These are phyloP conservation scores for Syngnathoides biaculeatus DNA, from an alignment of 2,113 vertebrate genomes.

Conservation along the genomic window DNA sequence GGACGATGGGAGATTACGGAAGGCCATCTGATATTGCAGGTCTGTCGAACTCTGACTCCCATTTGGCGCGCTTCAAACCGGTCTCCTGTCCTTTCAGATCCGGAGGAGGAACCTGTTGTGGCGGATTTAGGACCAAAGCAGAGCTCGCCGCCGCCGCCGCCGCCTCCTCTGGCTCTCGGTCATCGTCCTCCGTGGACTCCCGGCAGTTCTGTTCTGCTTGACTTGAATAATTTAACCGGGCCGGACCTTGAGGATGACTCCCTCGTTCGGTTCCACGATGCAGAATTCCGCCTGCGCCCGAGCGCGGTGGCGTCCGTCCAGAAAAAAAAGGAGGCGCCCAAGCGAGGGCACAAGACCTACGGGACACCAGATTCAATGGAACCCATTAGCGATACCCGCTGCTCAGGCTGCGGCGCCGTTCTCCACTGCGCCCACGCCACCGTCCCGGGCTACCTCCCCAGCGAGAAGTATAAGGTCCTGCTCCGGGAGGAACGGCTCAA, in stretches of 20 bases:
- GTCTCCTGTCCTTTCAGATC: slow-evolving; percentile 22
- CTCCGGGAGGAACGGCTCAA: slow-evolving; percentile 34
- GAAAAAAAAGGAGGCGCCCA: slow-evolving; percentile 10
- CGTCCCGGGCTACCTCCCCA: slow-evolving; percentile 80
- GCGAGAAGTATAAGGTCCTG: slow-evolving; percentile 74
- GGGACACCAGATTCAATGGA: slow-evolving; percentile 62
- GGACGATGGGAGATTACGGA: too few relatives aligned
- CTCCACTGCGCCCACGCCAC: slow-evolving; percentile 74
- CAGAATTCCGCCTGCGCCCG: slow-evolving; percentile 45
- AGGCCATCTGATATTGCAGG: too few relatives aligned
- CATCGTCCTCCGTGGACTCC: not conserved
- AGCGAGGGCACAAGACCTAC: slow-evolving; percentile 47
- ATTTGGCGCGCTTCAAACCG: not conserved
- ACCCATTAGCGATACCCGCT: slow-evolving; percentile 68
- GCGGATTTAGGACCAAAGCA: too few relatives aligned
- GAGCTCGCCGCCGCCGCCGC: not conserved
- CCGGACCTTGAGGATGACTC: slow-evolving; percentile 25
- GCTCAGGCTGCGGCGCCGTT: slow-evolving; percentile 83
- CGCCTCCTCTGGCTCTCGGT: not conserved
- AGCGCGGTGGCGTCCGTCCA: not conserved
- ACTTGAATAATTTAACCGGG: slow-evolving; percentile 14
- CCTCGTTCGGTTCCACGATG: slow-evolving; percentile 65
- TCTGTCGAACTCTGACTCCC: not conserved
- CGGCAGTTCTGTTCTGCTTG: slow-evolving; percentile 42
- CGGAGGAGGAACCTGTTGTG: slow-evolving; percentile 7